Conservation (phyloP, 2,113 vertebrate species). For the Ammodytes dubius region DNA sequence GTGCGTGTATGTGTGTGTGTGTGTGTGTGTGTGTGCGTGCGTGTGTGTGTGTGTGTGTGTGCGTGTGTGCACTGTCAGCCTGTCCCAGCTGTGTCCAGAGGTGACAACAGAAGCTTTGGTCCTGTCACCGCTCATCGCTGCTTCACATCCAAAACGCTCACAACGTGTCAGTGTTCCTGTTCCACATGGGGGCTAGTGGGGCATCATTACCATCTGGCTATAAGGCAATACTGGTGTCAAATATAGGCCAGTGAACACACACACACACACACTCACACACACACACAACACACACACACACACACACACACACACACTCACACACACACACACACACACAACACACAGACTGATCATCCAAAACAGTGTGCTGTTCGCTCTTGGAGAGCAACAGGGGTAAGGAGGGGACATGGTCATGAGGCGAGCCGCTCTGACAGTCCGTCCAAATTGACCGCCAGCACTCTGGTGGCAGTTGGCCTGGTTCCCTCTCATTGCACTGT, state of each 20-base stretch:
- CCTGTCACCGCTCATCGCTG: conserved; percentile 70
- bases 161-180: conserved; percentile 68
- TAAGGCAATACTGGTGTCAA: conserved; percentile 72
- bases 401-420: conserved; percentile 57
- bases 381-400: conserved; percentile 65
- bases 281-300: not conserved
- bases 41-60: not conserved
- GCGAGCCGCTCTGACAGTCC: conserved; percentile 75
- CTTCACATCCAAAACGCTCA: conserved; percentile 63
- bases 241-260: conserved; percentile 73
- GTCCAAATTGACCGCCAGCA: conserved; percentile 78
- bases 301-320: conserved; percentile 37
- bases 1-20: conserved; percentile 13
- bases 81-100: conserved; percentile 64
- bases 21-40: conserved; percentile 6
- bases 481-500: conserved; percentile 74
- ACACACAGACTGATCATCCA: conserved; percentile 52
- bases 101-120: conserved; percentile 75
- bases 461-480: conserved; percentile 83
- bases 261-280: conserved; percentile 17
- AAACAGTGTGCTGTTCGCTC: conserved; percentile 51
- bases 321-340: conserved; percentile 51
- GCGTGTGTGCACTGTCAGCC: conserved; percentile 23
- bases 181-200: conserved; percentile 69
- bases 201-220: conserved; percentile 77